Base-by-base conservation (phyloP, 2,113 vertebrate species). In the Trichomycterus rosablanca region DNA sequence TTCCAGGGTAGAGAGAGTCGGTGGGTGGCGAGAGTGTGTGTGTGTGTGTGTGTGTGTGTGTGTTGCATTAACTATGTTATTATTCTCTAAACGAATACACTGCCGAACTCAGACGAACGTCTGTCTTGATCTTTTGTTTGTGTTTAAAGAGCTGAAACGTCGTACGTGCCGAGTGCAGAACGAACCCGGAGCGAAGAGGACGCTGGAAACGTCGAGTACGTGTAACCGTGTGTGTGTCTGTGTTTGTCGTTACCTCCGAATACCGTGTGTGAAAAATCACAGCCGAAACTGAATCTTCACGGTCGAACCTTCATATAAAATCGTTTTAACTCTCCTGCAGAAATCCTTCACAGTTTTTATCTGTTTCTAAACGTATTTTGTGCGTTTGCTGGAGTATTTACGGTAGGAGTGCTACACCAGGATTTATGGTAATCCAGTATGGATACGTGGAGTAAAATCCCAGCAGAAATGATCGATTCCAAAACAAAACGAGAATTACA, bases 1-100 rank as follows among this genome's bases (percentile, higher is more conserved):
- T 79, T 84, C 78, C 76, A 81, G 68, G 70, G 71, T 63, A 74
- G 77, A 81, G 74, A 69, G 66, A 55, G 69, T 15, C 19, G 49
- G 43, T 43, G 2, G 55, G 40, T 26, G 18, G 19, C 42, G 32
- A 34, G 34, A 40, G 7, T 57, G 44, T 44, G 12, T 43, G 16
- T 59, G 32, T 59, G 34, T 34, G 42, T 35, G 16, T 23, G 15
- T 24, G 24, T 20, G 46, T 40, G 30, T 40, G 19, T 26, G 35
- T 45, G 44, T 42, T 37, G 40, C 56, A 34, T 59, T 14, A 42
- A 7, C 37, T 39, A 28, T 35, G 44, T 73, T 51, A 48, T 52
- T 59, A 48, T 52, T 59, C 40, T 51, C 26, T 32, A 56, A 65
- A 65, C 50, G 50, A 54, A 65, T 59, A 68, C 70, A 68, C 71